phyloP scores from a whole-genome alignment of 2,113 vertebrate genomes.

The Nycticebus coucang region DNA sequence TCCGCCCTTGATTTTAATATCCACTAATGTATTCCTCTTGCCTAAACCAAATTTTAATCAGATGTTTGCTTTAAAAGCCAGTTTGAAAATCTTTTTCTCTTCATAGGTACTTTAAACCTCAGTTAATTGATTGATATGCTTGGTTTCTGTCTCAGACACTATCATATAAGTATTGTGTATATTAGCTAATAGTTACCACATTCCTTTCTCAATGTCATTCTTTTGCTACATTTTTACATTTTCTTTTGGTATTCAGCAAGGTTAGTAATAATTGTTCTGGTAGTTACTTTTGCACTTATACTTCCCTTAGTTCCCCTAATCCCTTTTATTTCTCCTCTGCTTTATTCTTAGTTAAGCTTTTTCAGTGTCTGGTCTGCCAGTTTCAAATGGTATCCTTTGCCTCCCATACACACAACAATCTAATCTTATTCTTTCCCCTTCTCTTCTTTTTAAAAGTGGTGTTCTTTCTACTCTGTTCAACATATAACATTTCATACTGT shows the following conservation, averaged over 20 bases:
- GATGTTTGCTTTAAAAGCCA: background rate
- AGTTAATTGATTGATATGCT: background rate
- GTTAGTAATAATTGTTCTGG: slow-evolving; percentile 12
- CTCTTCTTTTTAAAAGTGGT: background rate
- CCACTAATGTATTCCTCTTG: background rate
- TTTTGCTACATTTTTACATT: background rate
- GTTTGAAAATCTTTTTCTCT: slow-evolving; percentile 23
- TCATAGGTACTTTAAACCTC: background rate
- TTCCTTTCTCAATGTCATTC: background rate
- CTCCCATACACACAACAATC: background rate
- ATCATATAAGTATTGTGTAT: background rate
- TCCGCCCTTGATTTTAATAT: background rate
- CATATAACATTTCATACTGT: background rate
- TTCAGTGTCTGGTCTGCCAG: background rate
- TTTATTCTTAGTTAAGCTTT: background rate
- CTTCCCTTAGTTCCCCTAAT: background rate
- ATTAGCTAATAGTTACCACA: background rate
- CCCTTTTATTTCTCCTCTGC: background rate
- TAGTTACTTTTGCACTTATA: background rate
- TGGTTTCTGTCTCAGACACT: background rate
- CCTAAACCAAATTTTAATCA: slow-evolving; percentile 24
- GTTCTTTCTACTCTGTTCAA: background rate
- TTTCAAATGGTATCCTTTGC: background rate
- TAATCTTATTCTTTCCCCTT: slow-evolving; percentile 5
- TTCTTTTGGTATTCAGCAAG: slow-evolving; percentile 36